Percentiles rank a stretch among this genome's conserved stretches.
Conservation (phyloP, 2,888 invertebrate species). For the Chrysolina oricalcia region DNA sequence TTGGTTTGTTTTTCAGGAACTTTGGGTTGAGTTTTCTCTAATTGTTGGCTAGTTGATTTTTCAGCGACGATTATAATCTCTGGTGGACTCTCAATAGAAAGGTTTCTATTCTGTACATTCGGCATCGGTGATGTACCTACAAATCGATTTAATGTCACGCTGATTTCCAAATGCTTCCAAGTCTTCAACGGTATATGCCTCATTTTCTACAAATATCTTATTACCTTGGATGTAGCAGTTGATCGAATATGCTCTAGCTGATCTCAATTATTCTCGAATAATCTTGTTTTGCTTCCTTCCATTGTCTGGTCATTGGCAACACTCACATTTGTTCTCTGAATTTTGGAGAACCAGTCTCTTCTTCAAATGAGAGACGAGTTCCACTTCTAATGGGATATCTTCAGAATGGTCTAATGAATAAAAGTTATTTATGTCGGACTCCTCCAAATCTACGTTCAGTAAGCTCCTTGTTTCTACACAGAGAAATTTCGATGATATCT, state of each 20-base stretch:
- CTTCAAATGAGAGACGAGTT: too few relatives aligned
- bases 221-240: background rate
- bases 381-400: too few relatives aligned
- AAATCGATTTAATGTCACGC: background rate
- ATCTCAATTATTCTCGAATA: background rate
- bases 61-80: too few relatives aligned
- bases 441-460: too few relatives aligned
- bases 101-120: background rate
- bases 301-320: background rate
- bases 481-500: too few relatives aligned
- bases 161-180: background rate
- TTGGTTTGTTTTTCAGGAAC: background rate
- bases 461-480: too few relatives aligned
- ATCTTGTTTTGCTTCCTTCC: background rate
- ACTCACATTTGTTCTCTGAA: too few relatives aligned
- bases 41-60: too few relatives aligned
- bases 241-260: background rate
- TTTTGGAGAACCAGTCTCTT: too few relatives aligned
- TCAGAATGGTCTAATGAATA: too few relatives aligned
- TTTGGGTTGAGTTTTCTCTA: too few relatives aligned
- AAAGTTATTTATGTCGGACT: too few relatives aligned
- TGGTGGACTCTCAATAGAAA: background rate
- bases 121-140: background rate
- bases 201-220: background rate
- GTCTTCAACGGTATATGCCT: background rate